Evolutionary conservation across 2,888 invertebrate genomes (phyloP).

Genomic region (Campopleginae sp.): DNA sequence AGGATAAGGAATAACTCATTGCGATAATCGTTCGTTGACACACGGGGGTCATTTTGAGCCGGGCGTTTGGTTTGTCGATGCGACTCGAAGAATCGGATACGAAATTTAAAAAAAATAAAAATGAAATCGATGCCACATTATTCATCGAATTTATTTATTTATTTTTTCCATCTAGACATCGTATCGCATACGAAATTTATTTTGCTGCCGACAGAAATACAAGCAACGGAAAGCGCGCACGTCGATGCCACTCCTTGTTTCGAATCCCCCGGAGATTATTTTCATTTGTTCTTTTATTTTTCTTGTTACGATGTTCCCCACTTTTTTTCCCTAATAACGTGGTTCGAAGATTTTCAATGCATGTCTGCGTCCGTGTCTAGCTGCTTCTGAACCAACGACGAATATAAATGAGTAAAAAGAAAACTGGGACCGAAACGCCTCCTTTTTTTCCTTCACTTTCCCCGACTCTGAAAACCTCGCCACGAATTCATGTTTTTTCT

Average conservation of each 20-base stretch:
- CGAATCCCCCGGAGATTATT: conserved; percentile 2
- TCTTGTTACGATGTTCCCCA: neutral
- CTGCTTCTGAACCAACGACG: neutral
- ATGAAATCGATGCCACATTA: neutral
- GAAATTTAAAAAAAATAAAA: neutral
- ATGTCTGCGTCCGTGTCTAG: neutral
- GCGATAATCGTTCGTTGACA: too few relatives aligned
- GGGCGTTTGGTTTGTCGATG: neutral
- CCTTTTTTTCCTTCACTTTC: conserved; percentile 2
- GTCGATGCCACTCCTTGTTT: conserved; percentile 11
- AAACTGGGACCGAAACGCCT: conserved; percentile 11
- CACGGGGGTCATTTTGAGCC: neutral
- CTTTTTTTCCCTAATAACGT: neutral
- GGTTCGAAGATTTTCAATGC: neutral
- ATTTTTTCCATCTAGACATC: neutral
- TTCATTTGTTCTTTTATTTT: conserved; percentile 7
- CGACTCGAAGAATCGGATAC: too few relatives aligned
- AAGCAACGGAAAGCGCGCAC: neutral
- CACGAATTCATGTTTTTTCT: conserved; percentile 30
- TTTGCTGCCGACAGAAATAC: conserved; percentile 16
- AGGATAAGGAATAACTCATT: neutral
- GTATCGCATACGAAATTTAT: neutral
- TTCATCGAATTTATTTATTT: neutral
- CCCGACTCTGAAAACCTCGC: neutral
- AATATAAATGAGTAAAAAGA: conserved; percentile 1